Percentiles rank a stretch among this genome's conserved stretches.
Evolutionary conservation across 2,888 invertebrate species (phyloP).

Genomic region (Tenthredo distinguenda): DNA sequence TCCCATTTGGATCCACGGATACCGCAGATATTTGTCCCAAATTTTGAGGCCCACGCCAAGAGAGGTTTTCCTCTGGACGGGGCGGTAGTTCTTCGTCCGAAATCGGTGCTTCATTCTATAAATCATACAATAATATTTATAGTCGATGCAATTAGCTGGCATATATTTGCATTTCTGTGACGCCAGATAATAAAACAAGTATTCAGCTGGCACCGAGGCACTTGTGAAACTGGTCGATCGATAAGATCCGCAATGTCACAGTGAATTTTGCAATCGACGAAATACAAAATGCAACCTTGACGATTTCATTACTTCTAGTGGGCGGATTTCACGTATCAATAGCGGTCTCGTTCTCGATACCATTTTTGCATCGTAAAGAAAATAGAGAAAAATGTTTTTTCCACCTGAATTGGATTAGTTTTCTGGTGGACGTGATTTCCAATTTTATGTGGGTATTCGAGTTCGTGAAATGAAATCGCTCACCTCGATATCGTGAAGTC

Average conservation of each 20-base stretch:
- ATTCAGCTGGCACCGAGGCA: neutral
- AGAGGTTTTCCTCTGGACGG: conserved; percentile 64
- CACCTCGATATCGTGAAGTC: conserved; percentile 45
- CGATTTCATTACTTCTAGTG: neutral
- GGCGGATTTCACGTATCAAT: neutral
- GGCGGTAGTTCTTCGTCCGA: conserved; percentile 59
- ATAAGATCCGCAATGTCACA: conserved; percentile 5
- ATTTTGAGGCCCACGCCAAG: conserved; percentile 75
- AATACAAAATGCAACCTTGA: neutral
- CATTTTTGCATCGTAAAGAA: neutral
- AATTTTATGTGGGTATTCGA: neutral
- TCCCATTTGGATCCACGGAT: conserved; percentile 88
- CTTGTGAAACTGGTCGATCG: neutral
- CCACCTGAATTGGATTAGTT: neutral
- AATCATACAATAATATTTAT: conserved; percentile 13
- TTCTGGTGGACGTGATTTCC: neutral
- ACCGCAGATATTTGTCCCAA: conserved; percentile 93
- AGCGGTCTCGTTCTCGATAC: neutral
- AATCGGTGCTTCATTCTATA: conserved; percentile 61
- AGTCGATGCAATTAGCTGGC: neutral
- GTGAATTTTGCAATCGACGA: neutral
- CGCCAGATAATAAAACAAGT: neutral
- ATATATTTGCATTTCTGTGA: neutral
- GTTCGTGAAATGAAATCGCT: neutral
- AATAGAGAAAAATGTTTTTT: neutral